Evolutionary conservation across 1,140 invertebrate genomes (phyloP), one percentile per base, ranked within the genome.

Genomic region (Lordiphosa stackelbergi): DNA sequence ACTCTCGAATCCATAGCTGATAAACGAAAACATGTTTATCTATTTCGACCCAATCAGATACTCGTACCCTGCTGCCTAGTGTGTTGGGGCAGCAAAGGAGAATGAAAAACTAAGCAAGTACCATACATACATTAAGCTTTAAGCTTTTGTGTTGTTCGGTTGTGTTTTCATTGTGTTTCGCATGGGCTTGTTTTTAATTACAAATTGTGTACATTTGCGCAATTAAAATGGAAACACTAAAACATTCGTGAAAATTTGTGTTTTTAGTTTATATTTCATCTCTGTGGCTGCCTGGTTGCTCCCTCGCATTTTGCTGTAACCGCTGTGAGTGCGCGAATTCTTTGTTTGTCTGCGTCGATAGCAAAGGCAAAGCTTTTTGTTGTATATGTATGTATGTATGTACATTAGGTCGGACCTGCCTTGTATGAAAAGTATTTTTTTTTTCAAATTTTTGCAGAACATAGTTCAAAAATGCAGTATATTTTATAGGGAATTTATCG

Each of bases 91-190:
- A 35, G 24, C 8, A 31, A 24, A 28, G 40, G 31, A 52, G 41
- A 58, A 43, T 51, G 55, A 37, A 51, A 58, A 58, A 52, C 56
- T 60, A 47, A 53, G 42, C 41, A 56, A 48, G 16, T 57, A 42
- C 55, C 28, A 42, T 36, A 43, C 24, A 42, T 51, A 63, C 40
- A 58, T 45, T 66, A 63, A 66, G 68, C 64, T 70, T 66, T 57
- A 66, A 70, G 68, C 68, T 70, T 22, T 66, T 53, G 53, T 22
- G 48, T 57, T 46, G 58, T 45, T 57, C 58, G 40, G 68, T 70
- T 31, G 68, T 58, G 48, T 57, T 70, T 65, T 69, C 59, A 36
- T 56, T 65, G 24, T 40, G 41, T 48, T 69, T 43, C 31, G 35
- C 11, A 31, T 55, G 31, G 8, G 8, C 42, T 41, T n/a, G 56